phyloP scores from a whole-genome alignment of 2,797 vertebrate genomes.

The Poeciliopsis paucimaculata region DNA sequence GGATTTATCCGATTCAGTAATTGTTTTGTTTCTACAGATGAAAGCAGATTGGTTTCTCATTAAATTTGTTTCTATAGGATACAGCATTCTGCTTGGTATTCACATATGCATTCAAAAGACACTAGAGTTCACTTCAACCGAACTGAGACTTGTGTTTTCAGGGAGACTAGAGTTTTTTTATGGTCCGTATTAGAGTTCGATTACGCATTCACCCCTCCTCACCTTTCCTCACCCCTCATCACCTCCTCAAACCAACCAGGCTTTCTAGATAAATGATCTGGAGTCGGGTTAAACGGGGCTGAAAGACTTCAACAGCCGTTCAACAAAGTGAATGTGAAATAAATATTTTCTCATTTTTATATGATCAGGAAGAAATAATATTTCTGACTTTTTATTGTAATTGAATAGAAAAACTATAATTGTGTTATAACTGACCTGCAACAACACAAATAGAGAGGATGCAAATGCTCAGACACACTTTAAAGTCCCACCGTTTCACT shows the following conservation, averaged over 20 bases:
- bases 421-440: not conserved
- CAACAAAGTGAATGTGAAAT: not conserved
- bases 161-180: no score
- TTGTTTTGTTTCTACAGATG: not conserved
- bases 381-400: not conserved
- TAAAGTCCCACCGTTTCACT: not conserved
- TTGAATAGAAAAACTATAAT: not conserved
- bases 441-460: not conserved
- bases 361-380: not conserved
- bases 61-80: no score
- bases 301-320: not conserved
- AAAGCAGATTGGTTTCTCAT: not conserved
- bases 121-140: no score
- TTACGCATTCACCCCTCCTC: not conserved
- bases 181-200: not conserved
- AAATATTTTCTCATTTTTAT: not conserved
- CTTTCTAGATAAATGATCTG: not conserved
- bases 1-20: not conserved
- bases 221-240: no score
- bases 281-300: no score
- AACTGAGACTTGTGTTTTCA: no score
- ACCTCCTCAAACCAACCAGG: not conserved
- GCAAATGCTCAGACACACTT: not conserved
- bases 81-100: no score
- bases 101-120: no score